Percentiles rank a stretch among this genome's conserved stretches.
Conservation (phyloP, 2,113 vertebrate genomes). For the Vicugna pacos region DNA sequence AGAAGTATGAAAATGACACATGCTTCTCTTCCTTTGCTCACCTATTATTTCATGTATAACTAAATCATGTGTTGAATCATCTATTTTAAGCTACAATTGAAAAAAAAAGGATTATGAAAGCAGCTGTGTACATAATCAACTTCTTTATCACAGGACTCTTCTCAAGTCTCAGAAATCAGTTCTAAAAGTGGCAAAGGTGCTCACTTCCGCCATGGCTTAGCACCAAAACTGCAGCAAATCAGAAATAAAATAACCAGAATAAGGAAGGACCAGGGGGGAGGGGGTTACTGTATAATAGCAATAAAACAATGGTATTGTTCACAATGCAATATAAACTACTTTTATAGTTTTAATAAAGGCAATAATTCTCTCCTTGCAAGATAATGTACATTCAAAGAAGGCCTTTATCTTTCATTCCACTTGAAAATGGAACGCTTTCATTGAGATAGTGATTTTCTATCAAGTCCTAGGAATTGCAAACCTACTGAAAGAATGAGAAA, state of each 20-base stretch:
- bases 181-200: background rate
- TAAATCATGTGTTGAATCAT: background rate
- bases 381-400: background rate
- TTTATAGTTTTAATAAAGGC: slow-evolving; percentile 42
- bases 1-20: slow-evolving; percentile 40
- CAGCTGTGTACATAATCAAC: background rate
- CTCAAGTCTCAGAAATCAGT: slow-evolving; percentile 10
- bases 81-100: background rate
- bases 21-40: background rate
- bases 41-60: background rate
- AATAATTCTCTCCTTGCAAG: background rate
- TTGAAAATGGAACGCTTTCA: slow-evolving; percentile 10
- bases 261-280: background rate
- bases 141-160: background rate
- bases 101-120: slow-evolving; percentile 12
- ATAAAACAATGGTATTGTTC: slow-evolving; percentile 35
- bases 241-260: background rate
- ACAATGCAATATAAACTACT: slow-evolving; percentile 32
- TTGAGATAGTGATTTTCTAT: slow-evolving; percentile 36
- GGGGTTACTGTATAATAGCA: background rate
- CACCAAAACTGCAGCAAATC: background rate
- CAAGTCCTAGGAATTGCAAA: slow-evolving; percentile 6
- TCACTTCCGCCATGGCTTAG: background rate
- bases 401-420: slow-evolving; percentile 23
- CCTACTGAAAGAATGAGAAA: slow-evolving; percentile 5